Base-by-base conservation (phyloP, 2,797 vertebrate genomes). In the Myiotriccus ornatus region DNA sequence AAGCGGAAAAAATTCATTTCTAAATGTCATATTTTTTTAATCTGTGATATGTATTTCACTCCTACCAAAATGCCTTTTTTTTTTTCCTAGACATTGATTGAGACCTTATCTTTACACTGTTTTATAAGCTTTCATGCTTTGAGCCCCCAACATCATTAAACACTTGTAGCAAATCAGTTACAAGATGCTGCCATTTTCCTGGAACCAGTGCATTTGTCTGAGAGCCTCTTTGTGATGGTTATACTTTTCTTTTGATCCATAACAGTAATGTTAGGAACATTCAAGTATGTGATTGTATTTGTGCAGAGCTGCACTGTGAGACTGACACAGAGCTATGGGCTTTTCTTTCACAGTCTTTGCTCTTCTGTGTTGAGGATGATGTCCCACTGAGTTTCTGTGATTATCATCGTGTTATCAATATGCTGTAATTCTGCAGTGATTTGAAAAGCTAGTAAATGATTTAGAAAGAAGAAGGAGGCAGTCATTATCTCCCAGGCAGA, bases 211-310 rank as follows among this genome's bases (percentile, higher is more conserved):
- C 49, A 65, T 89, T 93, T 81, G 10, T 80, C 50, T 93, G 64
- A 34, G 68, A 49, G 30, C n/a, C 71, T 32, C 43, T 69, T 80
- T 83, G 24, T 53, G 71, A 25, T 23, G 64, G 46, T 46, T 89
- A 49, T n/a, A 9, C 10, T 9, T 70, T 89, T 80, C 64, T 84
- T 87, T 68, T 94, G 68, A 90, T 84, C 92, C 75, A 9, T 89
- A 87, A 85, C 64, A 43, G 30, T 24, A 77, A 43, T 22, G 20
- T 57, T 50, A 57, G 10, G 32, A 95, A 93, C 78, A 93, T 57
- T 92, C 56, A 80, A 70, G 59, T 83, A 67, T 85, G 55, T 67
- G 67, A 95, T 57, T 82, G 30, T 30, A 44, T 79, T 95, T 94
- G 30, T 70, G 60, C 59, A 74, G 60, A 90, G 18, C 7, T 8